Evolutionary conservation across 92 coral and sea anemone genomes (phyloP).

Genomic region (Nematostella vectensis): DNA sequence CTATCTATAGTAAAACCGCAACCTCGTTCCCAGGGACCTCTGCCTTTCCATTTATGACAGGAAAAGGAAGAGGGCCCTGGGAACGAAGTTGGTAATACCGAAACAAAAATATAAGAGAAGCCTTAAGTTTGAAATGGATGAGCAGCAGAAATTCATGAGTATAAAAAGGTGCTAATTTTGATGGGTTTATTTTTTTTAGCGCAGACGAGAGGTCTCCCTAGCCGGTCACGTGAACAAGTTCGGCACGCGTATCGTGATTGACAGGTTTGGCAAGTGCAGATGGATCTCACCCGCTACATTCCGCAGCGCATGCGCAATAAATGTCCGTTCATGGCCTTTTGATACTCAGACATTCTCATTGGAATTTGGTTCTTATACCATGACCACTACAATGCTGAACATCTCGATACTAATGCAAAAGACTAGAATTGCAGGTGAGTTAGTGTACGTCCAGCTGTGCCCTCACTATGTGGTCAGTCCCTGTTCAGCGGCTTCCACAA

Average conservation of each 20-base stretch:
- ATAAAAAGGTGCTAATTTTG: too few species aligned
- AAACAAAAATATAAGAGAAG: too few species aligned
- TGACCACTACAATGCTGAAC: constrained; percentile 10
- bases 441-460: too few species aligned
- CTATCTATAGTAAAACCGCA: too few species aligned
- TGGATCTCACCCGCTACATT: constrained; percentile 67
- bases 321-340: constrained; percentile 53
- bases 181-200: constrained; percentile 15
- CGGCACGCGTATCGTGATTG: constrained; percentile 29
- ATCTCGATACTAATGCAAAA: constrained; percentile 12
- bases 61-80: too few species aligned
- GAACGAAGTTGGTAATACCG: too few species aligned
- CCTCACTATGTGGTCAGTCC: too few species aligned
- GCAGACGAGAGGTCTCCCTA: constrained; percentile 35
- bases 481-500: too few species aligned
- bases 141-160: too few species aligned
- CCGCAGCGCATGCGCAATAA: constrained; percentile 40
- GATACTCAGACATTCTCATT: constrained; percentile 43
- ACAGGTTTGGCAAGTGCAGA: constrained; percentile 19
- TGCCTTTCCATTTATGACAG: too few species aligned
- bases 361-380: constrained; percentile 39
- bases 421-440: constrained; percentile 22
- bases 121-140: too few species aligned
- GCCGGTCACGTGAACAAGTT: constrained; percentile 49
- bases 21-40: too few species aligned